A percentile compares a stretch with the other conserved stretches of the same genome.
Evolutionary conservation across 2,888 invertebrate genomes (phyloP).

Genomic region (Shargacucullia verbasci): DNA sequence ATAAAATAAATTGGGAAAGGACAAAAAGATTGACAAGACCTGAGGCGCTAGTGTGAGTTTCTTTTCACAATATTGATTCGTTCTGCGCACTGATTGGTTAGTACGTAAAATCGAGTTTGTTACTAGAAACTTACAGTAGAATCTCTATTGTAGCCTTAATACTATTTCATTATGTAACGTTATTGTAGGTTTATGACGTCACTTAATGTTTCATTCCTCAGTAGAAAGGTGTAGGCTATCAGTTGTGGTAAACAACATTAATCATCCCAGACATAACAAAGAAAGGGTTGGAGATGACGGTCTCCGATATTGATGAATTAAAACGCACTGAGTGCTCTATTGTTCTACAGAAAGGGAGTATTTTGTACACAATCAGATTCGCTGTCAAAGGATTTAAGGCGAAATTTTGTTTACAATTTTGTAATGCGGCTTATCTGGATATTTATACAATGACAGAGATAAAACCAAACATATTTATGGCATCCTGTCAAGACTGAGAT

Average conservation of each 20-base stretch:
- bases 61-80: too few species aligned
- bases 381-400: neutral
- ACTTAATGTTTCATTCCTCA: neutral
- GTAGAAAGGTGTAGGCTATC: conserved; percentile 4
- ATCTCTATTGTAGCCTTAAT: too few species aligned
- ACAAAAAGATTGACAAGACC: too few species aligned
- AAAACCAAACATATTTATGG: too few species aligned
- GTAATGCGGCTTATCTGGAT: neutral
- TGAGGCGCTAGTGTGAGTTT: too few species aligned
- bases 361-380: conserved; percentile 12
- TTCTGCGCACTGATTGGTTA: too few species aligned
- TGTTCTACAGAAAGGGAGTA: conserved; percentile 18
- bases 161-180: too few species aligned
- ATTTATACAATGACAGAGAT: too few species aligned
- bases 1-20: too few species aligned
- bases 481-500: too few species aligned
- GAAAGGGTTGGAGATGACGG: conserved; percentile 18
- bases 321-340: conserved; percentile 22
- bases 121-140: too few species aligned
- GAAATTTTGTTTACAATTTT: neutral
- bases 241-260: conserved; percentile 35
- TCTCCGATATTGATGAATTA: conserved; percentile 37
- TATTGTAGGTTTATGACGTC: neutral
- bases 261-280: conserved; percentile 42
- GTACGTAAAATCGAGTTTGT: too few species aligned